phyloP scores from a whole-genome alignment of 1,140 invertebrate species.

The Aphaenogaster floridana region DNA sequence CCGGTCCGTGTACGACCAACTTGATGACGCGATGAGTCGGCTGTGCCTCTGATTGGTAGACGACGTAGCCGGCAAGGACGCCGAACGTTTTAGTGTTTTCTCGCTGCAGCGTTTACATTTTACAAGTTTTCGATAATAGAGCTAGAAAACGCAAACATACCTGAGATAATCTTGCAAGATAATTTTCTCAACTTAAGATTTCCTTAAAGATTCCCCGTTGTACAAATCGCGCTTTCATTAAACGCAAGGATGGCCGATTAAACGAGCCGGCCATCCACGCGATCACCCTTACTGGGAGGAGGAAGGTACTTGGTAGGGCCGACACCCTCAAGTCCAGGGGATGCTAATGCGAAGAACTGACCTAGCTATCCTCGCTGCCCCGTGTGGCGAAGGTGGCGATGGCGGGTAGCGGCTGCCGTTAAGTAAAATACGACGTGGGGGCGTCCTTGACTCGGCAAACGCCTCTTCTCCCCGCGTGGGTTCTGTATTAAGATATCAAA shows the following conservation, averaged over 20 bases:
- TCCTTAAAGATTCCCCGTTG: neutral
- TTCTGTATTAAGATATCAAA: conserved; percentile 85
- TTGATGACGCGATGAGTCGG: conserved; percentile 10
- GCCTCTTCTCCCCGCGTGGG: conserved; percentile 23
- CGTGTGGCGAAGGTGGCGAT: conserved; percentile 54
- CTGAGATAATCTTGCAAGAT: neutral
- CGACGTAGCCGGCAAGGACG: neutral
- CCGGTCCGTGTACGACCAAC: conserved; percentile 16
- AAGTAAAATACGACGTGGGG: conserved; percentile 74
- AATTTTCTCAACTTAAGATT: neutral
- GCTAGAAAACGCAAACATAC: neutral
- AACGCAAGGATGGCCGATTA: conserved; percentile 2
- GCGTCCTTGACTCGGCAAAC: conserved; percentile 69
- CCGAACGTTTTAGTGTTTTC: neutral
- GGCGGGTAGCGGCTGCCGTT: conserved; percentile 47
- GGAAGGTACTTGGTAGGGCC: conserved; percentile 13
- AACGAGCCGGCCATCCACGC: neutral
- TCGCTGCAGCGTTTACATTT: neutral
- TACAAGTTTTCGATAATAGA: neutral
- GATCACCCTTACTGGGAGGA: conserved; percentile 3
- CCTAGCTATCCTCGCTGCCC: conserved; percentile 66
- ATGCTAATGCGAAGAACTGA: conserved; percentile 70
- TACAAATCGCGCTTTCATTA: neutral
- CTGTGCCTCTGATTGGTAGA: conserved; percentile 14
- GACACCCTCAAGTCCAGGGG: conserved; percentile 64